phyloP scores from a whole-genome alignment of 2,888 invertebrate genomes.

The Tryphoninae sp. region DNA sequence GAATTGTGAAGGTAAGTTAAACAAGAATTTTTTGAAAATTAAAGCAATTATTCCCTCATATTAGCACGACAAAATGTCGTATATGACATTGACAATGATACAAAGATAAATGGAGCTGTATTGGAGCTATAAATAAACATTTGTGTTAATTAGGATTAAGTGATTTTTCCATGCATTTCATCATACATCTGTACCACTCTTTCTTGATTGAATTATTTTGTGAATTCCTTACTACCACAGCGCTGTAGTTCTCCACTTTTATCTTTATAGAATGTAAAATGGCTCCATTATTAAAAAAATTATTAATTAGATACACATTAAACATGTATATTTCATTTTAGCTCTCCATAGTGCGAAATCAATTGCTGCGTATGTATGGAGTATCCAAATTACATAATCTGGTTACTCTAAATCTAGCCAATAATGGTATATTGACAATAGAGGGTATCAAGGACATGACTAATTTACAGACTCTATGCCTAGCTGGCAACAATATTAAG shows the following conservation, averaged over 20 bases:
- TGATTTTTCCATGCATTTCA: no score
- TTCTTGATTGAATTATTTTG: no score
- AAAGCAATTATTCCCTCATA: neutral
- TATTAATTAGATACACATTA: neutral
- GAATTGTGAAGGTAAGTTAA: conserved; percentile 88
- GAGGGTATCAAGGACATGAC: conserved; percentile 94
- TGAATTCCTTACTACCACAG: no score
- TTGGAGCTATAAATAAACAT: neutral
- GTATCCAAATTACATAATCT: conserved; percentile 91
- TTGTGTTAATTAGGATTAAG: neutral
- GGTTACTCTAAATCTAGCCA: conserved; percentile 91
- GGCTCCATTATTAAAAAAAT: no score
- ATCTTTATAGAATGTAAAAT: no score
- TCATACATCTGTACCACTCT: no score
- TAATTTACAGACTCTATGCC: conserved; percentile 90
- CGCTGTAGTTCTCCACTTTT: no score
- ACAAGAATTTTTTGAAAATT: neutral
- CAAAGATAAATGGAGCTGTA: neutral
- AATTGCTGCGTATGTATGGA: conserved; percentile 93
- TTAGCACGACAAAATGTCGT: conserved; percentile 13
- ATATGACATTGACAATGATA: neutral
- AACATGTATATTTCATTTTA: conserved; percentile 77
- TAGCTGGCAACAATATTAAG: conserved; percentile 95
- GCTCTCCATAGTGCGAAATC: conserved; percentile 93
- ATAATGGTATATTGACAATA: conserved; percentile 94